Percentiles rank a stretch among this genome's conserved stretches.
Conservation (phyloP, 2,888 invertebrate genomes). For the Hololepta plana region DNA sequence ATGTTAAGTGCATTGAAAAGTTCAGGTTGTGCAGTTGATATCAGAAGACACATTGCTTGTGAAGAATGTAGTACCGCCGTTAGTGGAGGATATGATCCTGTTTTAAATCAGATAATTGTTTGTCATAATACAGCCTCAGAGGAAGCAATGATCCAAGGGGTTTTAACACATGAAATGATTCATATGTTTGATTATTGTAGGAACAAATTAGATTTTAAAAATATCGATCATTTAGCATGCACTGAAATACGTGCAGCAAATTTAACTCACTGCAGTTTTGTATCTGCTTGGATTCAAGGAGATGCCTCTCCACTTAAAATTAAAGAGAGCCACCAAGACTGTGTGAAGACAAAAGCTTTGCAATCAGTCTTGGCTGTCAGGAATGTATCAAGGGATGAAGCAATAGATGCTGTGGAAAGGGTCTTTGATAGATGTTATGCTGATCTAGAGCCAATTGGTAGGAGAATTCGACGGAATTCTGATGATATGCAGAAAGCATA, state of each 20-base stretch:
- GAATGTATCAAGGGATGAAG: conserved; percentile 51
- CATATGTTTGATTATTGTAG: conserved; percentile 94
- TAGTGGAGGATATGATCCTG: conserved; percentile 81
- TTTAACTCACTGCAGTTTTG: conserved; percentile 78
- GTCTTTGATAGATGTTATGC: conserved; percentile 84
- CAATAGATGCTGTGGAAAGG: conserved; percentile 57
- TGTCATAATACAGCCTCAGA: conserved; percentile 70
- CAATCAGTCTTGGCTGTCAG: conserved; percentile 69
- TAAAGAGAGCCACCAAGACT: conserved; percentile 64
- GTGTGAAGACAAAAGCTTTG: conserved; percentile 78
- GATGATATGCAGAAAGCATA: conserved; percentile 59
- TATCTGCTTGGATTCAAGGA: conserved; percentile 62
- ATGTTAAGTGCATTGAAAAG: conserved; percentile 71
- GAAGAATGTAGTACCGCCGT: conserved; percentile 73
- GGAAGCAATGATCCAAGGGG: conserved; percentile 55
- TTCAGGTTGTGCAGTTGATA: conserved; percentile 65
- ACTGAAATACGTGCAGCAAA: conserved; percentile 92
- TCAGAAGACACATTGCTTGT: conserved; percentile 78
- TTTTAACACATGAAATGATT: conserved; percentile 81
- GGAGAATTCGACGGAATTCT: conserved; percentile 56
- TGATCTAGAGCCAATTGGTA: conserved; percentile 83
- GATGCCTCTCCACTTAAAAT: conserved; percentile 55
- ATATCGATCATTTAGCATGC: conserved; percentile 84
- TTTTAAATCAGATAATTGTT: conserved; percentile 72
- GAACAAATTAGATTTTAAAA: conserved; percentile 73